Evolutionary conservation across 1,140 invertebrate species (phyloP).

Genomic region (Cepaea nemoralis): DNA sequence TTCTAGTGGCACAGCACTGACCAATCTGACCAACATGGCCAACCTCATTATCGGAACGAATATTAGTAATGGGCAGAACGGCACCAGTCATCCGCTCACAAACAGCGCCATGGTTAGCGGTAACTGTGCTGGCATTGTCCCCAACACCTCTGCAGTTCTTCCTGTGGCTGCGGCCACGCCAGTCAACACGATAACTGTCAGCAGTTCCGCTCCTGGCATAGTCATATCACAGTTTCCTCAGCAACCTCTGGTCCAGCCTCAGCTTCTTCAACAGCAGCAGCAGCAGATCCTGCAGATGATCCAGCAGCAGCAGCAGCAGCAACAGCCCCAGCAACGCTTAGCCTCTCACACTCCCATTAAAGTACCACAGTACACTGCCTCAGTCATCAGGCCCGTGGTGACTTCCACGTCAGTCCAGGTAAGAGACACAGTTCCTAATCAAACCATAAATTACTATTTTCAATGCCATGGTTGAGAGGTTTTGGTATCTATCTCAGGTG

Average conservation of each 20-base stretch:
- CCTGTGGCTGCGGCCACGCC: neutral
- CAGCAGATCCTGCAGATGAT: slow-evolving; percentile 34
- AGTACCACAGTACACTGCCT: slow-evolving; percentile 38
- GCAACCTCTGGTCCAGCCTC: slow-evolving; percentile 36
- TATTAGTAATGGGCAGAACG: slow-evolving; percentile 6
- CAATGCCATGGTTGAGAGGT: too few species aligned
- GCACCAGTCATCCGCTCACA: neutral
- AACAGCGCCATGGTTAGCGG: slow-evolving; percentile 2
- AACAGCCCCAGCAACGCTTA: slow-evolving; percentile 23
- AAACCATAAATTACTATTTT: too few species aligned
- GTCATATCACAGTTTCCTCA: slow-evolving; percentile 5
- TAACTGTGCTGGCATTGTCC: neutral
- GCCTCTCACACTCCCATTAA: slow-evolving; percentile 36
- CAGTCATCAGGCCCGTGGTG: neutral
- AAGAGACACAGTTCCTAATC: neutral
- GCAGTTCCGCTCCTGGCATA: neutral
- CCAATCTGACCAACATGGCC: slow-evolving; percentile 9
- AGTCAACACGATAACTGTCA: neutral
- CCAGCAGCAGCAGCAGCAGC: slow-evolving; percentile 33
- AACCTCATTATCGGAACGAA: slow-evolving; percentile 6
- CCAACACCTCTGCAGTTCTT: neutral
- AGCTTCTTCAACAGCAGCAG: slow-evolving; percentile 37
- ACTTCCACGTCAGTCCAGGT: neutral
- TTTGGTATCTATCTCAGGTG: too few species aligned
- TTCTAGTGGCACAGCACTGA: neutral